A percentile compares a stretch with the other conserved stretches of the same genome.
Conservation (phyloP, 1,140 invertebrate species). For the Hylaeus volcanicus region DNA sequence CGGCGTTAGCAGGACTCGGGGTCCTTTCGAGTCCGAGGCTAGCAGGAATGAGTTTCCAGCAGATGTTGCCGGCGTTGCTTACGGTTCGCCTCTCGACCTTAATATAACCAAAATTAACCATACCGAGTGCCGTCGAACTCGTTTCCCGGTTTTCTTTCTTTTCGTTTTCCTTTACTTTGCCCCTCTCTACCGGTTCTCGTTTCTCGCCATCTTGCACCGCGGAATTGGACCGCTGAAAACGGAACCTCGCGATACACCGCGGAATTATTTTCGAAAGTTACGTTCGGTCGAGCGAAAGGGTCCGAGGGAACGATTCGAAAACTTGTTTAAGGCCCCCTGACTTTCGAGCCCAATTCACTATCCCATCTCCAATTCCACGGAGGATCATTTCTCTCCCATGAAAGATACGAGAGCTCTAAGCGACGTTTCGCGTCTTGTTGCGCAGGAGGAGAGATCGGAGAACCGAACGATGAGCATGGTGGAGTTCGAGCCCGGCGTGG, state of each 20-base stretch:
- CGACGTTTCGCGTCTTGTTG: background rate
- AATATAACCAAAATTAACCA: constrained; percentile 69
- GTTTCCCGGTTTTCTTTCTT: constrained; percentile 32
- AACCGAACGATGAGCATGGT: constrained; percentile 92
- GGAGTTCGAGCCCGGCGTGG: constrained; percentile 86
- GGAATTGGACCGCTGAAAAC: constrained; percentile 44
- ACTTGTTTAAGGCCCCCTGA: no score
- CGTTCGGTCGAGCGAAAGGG: background rate
- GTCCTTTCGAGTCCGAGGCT: constrained; percentile 43
- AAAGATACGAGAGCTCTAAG: background rate
- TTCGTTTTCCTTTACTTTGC: constrained; percentile 1
- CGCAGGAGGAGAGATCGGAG: constrained; percentile 89
- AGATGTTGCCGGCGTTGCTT: constrained; percentile 64
- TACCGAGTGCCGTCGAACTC: constrained; percentile 52
- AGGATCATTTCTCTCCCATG: background rate
- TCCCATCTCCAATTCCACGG: no score
- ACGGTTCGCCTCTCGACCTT: constrained; percentile 58
- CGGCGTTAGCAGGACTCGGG: constrained; percentile 45
- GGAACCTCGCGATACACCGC: background rate
- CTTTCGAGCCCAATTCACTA: no score
- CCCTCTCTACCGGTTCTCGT: background rate
- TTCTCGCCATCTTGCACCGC: constrained; percentile 42
- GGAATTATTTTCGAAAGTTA: constrained; percentile 55
- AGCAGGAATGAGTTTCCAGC: constrained; percentile 56
- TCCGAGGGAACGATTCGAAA: background rate